Conservation (phyloP, 2,797 vertebrate species). For the Ambastaia sidthimunki region DNA sequence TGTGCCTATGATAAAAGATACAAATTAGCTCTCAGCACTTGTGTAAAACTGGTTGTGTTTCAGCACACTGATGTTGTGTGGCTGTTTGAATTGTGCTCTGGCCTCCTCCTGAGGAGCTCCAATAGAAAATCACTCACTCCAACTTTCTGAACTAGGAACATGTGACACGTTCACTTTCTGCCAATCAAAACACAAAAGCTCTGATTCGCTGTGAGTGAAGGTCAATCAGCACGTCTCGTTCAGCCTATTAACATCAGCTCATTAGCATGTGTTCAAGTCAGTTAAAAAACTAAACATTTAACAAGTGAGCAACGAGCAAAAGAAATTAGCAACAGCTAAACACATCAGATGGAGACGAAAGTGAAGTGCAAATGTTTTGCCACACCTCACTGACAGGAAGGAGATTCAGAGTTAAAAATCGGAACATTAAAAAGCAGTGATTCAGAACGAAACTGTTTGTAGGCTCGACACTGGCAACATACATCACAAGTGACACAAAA, state of each 20-base stretch:
- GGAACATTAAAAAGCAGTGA: conserved; percentile 70
- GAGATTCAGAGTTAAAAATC: conserved; percentile 49
- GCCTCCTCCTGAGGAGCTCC: conserved; percentile 26
- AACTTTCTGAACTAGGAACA: conserved; percentile 33
- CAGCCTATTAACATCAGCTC: conserved; percentile 63
- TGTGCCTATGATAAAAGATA: too few species aligned
- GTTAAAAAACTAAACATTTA: conserved; percentile 66
- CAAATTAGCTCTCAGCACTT: not conserved
- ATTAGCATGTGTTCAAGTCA: conserved; percentile 71
- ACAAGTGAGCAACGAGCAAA: conserved; percentile 46
- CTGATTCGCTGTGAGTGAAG: conserved; percentile 1
- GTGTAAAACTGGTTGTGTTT: conserved; percentile 20
- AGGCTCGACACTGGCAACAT: conserved; percentile 82
- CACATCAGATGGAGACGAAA: conserved; percentile 51
- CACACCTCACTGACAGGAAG: conserved; percentile 13
- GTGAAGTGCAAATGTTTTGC: conserved; percentile 55
- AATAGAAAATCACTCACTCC: conserved; percentile 14
- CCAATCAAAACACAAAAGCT: conserved; percentile 31
- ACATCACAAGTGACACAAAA: conserved; percentile 86
- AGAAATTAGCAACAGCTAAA: conserved; percentile 52
- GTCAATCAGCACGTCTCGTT: conserved; percentile 41
- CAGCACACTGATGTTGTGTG: not conserved
- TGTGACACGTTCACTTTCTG: conserved; percentile 28
- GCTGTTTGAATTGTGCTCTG: conserved; percentile 31
- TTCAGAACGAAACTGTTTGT: conserved; percentile 85